Conservation (phyloP, 2,888 invertebrate species). For the Athalia cordata region DNA sequence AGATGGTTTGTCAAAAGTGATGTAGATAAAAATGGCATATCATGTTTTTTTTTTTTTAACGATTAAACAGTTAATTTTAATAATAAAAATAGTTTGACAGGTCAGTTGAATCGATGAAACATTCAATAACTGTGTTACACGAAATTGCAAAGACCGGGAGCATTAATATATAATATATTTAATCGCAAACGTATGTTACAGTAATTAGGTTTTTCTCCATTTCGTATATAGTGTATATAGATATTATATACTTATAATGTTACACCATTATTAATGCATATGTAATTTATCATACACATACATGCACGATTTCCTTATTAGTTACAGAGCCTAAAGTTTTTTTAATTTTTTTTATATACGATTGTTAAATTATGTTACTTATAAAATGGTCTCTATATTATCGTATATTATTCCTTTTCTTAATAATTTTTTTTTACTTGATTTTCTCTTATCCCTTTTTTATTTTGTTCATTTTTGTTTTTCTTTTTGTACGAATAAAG, state of each 20-base stretch:
- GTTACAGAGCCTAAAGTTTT: slow-evolving; percentile 13
- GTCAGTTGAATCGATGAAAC: slow-evolving; percentile 61
- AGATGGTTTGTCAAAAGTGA: background rate
- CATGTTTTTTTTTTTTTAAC: slow-evolving; percentile 54
- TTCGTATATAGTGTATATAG: slow-evolving; percentile 3
- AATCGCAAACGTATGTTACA: slow-evolving; percentile 41
- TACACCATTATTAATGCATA: slow-evolving; percentile 31
- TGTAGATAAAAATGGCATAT: background rate
- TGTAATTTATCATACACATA: slow-evolving; percentile 12
- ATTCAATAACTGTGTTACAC: slow-evolving; percentile 61
- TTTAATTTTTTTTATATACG: slow-evolving; percentile 4
- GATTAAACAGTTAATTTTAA: slow-evolving; percentile 73
- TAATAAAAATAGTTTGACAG: slow-evolving; percentile 73
- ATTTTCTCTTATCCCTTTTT: slow-evolving; percentile 48
- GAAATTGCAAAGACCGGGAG: slow-evolving; percentile 49
- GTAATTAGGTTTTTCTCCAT: slow-evolving; percentile 38
- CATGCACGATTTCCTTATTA: slow-evolving; percentile 6
- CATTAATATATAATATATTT: slow-evolving; percentile 38
- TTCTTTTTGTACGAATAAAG: slow-evolving; percentile 60
- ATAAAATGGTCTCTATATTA: slow-evolving; percentile 47
- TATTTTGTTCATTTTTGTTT: slow-evolving; percentile 40
- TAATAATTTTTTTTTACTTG: slow-evolving; percentile 52
- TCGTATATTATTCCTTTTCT: slow-evolving; percentile 39
- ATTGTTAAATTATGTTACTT: slow-evolving; percentile 35
- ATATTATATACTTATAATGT: slow-evolving; percentile 14